Base-by-base conservation (phyloP, 2,888 invertebrate species). In the Caenorhabditis sinica region DNA sequence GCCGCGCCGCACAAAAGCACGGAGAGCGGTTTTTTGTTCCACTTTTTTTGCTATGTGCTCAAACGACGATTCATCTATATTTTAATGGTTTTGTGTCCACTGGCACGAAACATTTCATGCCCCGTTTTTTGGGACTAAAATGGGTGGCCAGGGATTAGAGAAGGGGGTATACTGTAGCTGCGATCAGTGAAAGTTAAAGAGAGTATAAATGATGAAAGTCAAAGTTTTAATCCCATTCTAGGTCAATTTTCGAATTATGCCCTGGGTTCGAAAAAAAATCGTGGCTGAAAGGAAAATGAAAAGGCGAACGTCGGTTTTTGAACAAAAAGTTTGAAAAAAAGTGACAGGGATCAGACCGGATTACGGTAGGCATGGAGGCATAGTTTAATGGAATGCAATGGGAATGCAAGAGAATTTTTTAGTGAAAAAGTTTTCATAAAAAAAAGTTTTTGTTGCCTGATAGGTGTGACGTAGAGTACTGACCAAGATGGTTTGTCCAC, bases 71-170 rank as follows among this genome's bases (percentile, higher is more conserved):
- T 74, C 74, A 74, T 74, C 74, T 68, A 66, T 76, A 76, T 76
- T 76, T 76, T 76, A 76, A 76, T 76, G 66, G 75, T 75, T 75
- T 66, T 66, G 65, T 69, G 69, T 56, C 69, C 69, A 69, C 69
- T 69, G 53, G 56, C 56, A 53, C 23, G 33, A 69, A 69, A 69
- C 69, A 69, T 69, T 69, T 51, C 56, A 20, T 49, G 8, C 33
- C 23, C 51, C 49, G 5, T 33, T 49, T 53, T 69, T 56, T 69
- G 36, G 13, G 25, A 68, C 30, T 28, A 36, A 53, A 69, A 69
- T 69, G 69, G 69, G 69, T 69, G 69, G 56, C 56, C 69, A 33
- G 56, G 69, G 69, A 56, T 56, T 69, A 69, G 69, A 28, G 45
- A 17, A 13, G 30, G 28, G 28, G 30, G 58, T n/a, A 56, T 56